phyloP scores from a whole-genome alignment of 1,140 invertebrate species.

The Dreissena polymorpha region DNA sequence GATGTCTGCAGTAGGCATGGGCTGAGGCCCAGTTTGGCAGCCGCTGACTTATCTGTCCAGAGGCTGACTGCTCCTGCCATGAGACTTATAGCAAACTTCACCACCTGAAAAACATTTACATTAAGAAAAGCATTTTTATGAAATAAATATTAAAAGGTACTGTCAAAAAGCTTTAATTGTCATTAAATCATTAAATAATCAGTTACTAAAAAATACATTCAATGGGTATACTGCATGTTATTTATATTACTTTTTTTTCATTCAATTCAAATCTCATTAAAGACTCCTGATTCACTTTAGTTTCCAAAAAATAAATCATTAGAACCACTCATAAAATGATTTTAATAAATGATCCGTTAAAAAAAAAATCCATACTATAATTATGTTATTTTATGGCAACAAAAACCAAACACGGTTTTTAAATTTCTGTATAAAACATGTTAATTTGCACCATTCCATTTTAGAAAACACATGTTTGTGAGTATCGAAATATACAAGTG shows the following conservation, averaged over 20 bases:
- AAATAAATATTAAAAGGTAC: neutral
- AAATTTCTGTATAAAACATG: neutral
- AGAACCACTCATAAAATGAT: too few relatives aligned
- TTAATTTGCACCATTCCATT: neutral
- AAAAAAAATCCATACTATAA: too few relatives aligned
- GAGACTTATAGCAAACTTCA: conserved; percentile 20
- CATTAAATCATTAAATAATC: too few relatives aligned
- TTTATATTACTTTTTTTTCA: neutral
- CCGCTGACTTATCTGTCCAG: conserved; percentile 9
- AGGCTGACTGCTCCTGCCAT: conserved; percentile 41
- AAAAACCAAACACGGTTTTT: neutral
- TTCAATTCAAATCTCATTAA: too few relatives aligned
- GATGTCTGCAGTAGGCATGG: neutral
- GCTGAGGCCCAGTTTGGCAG: conserved; percentile 9
- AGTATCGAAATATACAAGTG: too few relatives aligned
- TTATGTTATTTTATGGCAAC: too few relatives aligned
- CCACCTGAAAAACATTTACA: conserved; percentile 25
- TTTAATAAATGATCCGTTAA: too few relatives aligned
- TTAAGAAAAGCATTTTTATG: neutral
- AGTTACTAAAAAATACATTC: neutral
- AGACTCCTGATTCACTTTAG: too few relatives aligned
- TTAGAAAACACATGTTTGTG: neutral
- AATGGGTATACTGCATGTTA: neutral
- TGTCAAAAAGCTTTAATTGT: neutral
- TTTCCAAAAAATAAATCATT: too few relatives aligned